phyloP scores from a whole-genome alignment of 2,113 vertebrate species.

The Cavia aperea region DNA sequence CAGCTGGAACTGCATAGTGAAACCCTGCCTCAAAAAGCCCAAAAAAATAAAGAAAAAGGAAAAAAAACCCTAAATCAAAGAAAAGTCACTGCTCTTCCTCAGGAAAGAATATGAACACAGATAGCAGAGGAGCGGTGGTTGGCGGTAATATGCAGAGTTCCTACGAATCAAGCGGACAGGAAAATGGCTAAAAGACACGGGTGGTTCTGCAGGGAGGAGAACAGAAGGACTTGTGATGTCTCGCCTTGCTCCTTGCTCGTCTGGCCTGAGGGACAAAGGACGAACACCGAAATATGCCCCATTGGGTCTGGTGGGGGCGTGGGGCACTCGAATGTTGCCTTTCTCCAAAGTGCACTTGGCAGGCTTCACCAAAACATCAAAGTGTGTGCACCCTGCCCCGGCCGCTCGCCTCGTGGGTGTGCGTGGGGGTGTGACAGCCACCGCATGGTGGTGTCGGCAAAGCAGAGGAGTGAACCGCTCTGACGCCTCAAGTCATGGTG shows the following conservation, averaged over 20 bases:
- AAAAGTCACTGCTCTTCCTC: not conserved
- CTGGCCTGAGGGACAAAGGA: accelerated
- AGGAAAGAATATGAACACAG: not conserved
- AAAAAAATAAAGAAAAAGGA: no score
- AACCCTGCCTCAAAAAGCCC: no score
- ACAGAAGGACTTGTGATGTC: accelerated
- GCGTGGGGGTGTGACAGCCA: accelerated
- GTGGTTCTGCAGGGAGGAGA: not conserved
- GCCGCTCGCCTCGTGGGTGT: accelerated
- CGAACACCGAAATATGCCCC: accelerated
- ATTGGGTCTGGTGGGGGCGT: accelerated
- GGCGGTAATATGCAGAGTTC: not conserved
- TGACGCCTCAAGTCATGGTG: accelerated
- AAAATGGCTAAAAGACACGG: accelerated
- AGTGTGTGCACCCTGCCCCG: accelerated
- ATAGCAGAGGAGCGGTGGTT: not conserved
- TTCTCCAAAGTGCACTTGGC: not conserved
- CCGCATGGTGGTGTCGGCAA: no score
- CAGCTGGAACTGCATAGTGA: no score
- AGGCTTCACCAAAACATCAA: accelerated
- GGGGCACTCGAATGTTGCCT: accelerated
- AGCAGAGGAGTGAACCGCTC: accelerated
- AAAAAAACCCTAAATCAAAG: no score
- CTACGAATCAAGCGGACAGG: accelerated
- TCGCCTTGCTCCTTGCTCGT: accelerated